Conservation (phyloP, 2,113 vertebrate genomes). For the Glaucidium brasilianum region DNA sequence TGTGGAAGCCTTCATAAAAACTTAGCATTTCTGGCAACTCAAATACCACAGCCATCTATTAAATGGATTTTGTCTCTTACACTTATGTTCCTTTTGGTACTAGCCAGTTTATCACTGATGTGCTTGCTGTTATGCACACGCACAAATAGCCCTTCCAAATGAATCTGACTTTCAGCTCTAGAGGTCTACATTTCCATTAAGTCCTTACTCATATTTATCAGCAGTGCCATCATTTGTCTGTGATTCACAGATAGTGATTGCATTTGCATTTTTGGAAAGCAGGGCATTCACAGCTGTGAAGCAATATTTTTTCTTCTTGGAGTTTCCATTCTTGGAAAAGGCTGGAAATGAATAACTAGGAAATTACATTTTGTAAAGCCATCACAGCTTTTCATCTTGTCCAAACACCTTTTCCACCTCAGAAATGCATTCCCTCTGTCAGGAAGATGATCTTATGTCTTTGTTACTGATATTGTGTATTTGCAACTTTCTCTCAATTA, state of each 20-base stretch:
- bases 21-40: background rate
- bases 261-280: slow-evolving; percentile 40
- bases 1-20: background rate
- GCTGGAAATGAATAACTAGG: slow-evolving; percentile 44
- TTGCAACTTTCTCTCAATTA: background rate
- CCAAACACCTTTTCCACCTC: background rate
- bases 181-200: background rate
- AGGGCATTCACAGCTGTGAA: slow-evolving; percentile 11
- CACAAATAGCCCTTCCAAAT: background rate
- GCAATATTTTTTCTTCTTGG: slow-evolving; percentile 35
- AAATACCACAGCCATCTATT: background rate
- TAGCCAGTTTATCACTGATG: background rate
- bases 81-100: background rate
- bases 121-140: background rate
- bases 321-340: slow-evolving; percentile 53
- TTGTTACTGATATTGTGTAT: background rate
- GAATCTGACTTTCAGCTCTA: background rate
- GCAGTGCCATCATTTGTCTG: background rate
- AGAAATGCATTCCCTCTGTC: background rate
- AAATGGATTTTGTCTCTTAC: background rate
- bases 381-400: background rate
- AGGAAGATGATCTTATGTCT: background rate
- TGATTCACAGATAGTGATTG: slow-evolving; percentile 19
- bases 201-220: background rate
- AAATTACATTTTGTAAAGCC: slow-evolving; percentile 37